Base-by-base conservation (phyloP, 1,140 invertebrate species). In the Aphaenogaster rudis region DNA sequence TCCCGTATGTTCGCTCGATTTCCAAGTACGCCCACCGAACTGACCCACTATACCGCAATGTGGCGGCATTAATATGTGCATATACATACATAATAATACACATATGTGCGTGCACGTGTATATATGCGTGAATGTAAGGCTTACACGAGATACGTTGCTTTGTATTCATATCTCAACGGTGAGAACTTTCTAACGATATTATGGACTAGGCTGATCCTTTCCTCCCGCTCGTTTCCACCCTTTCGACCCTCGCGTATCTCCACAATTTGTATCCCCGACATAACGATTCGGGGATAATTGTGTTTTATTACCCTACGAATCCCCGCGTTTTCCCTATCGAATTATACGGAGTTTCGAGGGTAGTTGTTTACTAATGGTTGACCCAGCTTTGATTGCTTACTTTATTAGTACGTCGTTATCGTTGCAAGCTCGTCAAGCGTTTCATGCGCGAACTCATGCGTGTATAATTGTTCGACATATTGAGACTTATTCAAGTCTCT, bases 121-220 rank as follows among this genome's bases (percentile, higher is more conserved):
- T 21, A 28, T 78, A 13, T 15, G 3, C 11, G 8, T 15, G 17
- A 50, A 67, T 48, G 77, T 67, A 39, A 15, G 52, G 36, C 11
- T 82, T 74, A 48, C 39, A n/a, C 48, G 48, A 52, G 17, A 67
- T 15, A 11, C 21, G 36, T 61, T 52, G 87, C 76, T 86, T 88
- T 79, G 81, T 89, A 88, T 88, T 89, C 87, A 54, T 88, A 89
- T 86, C 80, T 89, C 88, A 78, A 63, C 28, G 39, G 45, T 28
- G 42, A 8, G 76, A 78, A 89, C 88, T 89, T 89, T 69, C 59
- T 89, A 89, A 89, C 82, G 69, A 89, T 86, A 89, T 89, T 89
- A 89, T 28, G n/a, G 86, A 86, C 67, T 84, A 57, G 61, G 87
- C 74, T 86, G 86, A 89, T 89, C 88, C 88, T 77, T 87, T 77